Evolutionary conservation across 1,140 invertebrate genomes (phyloP), one percentile per base, ranked within the genome.

Genomic region (Pygmarrhopalites habei): DNA sequence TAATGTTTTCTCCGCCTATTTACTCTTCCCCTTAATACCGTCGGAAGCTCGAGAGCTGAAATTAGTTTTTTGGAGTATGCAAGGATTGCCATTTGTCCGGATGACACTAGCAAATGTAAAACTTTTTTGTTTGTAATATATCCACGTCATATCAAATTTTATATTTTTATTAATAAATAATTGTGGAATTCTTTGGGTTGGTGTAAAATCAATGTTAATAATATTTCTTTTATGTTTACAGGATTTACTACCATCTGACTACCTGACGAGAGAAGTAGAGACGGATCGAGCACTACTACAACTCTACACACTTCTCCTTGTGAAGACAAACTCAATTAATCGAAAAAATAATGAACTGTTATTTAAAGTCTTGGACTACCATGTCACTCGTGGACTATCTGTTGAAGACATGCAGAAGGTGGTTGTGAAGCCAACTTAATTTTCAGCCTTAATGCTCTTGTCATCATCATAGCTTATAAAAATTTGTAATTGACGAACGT

Each of bases 361-460:
- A 52, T 52, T 52, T 23, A 21, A 52, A 10, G 28, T 52, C 14
- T 52, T 52, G 28, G 49, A 52, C 25, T 52, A 26, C 28, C 49
- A 52, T 52, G 49, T 52, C 3, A 52, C 49, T 15, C 49, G 49
- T 14, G 49, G 49, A 12, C n/a, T 52, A 15, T 26, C 49, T 3
- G 14, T 52, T 15, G 49, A 52, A 29, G 49, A 52, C n/a, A 52
- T 52, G 49, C 14, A 52, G 23, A 52, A 52, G n/a, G 49, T 52
- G n/a, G n/a, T n/a, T n/a, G n/a, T n/a, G n/a, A n/a, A n/a, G n/a
- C n/a, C n/a, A n/a, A n/a, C n/a, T n/a, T n/a, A n/a, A n/a, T n/a
- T n/a, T n/a, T n/a, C n/a, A n/a, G n/a, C n/a, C n/a, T n/a, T n/a
- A n/a, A n/a, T n/a, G n/a, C n/a, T n/a, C n/a, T n/a, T n/a, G n/a